Percentiles rank a stretch among this genome's conserved stretches.
These are phyloP conservation scores for Heliconius ethilla DNA, from an alignment of 2,888 invertebrate species.

Conservation along the genomic window DNA sequence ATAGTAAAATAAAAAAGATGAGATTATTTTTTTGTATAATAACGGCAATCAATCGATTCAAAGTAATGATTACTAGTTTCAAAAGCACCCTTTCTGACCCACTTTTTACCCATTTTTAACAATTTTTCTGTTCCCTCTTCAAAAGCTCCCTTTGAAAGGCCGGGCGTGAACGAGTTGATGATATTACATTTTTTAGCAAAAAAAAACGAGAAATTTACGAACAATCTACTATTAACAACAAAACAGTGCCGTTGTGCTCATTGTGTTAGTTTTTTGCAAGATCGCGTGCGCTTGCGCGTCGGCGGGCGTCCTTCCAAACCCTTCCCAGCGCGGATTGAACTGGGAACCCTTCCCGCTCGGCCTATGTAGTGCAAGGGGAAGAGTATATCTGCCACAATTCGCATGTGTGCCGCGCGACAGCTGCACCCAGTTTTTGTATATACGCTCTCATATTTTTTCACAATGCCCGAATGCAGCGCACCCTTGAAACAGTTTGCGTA, in stretches of 20 bases:
- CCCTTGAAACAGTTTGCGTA: constrained; percentile 83
- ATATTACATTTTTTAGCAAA: constrained; percentile 79
- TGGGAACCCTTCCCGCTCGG: constrained; percentile 72
- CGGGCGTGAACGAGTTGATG: constrained; percentile 83
- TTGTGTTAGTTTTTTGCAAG: constrained; percentile 77
- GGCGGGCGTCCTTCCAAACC: constrained; percentile 79
- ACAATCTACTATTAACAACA: constrained; percentile 81
- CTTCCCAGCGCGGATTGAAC: constrained; percentile 75
- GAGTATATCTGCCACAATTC: constrained; percentile 68
- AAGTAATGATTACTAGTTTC: constrained; percentile 80
- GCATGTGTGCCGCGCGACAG: constrained; percentile 80
- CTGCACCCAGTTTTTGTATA: constrained; percentile 80
- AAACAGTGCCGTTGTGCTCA: constrained; percentile 76
- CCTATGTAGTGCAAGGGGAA: constrained; percentile 64
- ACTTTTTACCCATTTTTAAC: constrained; percentile 80
- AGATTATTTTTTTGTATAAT: constrained; percentile 58
- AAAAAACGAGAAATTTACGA: constrained; percentile 76
- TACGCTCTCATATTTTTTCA: constrained; percentile 81
- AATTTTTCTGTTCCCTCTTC: constrained; percentile 77
- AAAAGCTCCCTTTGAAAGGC: constrained; percentile 77
- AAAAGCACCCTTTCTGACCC: constrained; percentile 82
- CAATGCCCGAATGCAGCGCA: constrained; percentile 74
- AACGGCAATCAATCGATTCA: constrained; percentile 80
- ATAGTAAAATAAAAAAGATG: constrained; percentile 25
- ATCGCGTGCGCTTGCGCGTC: constrained; percentile 82